A percentile compares a stretch with the other conserved stretches of the same genome.
Evolutionary conservation across 1,140 invertebrate species (phyloP).

Genomic region (Hirudo medicinalis): DNA sequence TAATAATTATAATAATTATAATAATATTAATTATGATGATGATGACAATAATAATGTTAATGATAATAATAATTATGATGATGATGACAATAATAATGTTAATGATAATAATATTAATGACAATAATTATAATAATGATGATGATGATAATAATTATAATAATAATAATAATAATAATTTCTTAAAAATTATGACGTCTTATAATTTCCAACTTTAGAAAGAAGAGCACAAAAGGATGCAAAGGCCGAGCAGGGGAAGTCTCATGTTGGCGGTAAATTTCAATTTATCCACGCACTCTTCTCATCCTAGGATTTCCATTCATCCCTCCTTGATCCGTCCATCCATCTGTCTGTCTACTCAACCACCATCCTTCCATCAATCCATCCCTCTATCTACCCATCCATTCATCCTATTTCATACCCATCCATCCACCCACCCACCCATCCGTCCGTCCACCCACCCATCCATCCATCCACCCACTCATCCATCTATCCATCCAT

Average conservation of each 20-base stretch:
- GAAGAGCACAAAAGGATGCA: slow-evolving; percentile 9
- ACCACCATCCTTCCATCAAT: too few species aligned
- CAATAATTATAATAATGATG: slow-evolving; percentile 5
- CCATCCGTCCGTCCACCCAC: too few species aligned
- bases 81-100: slow-evolving; percentile 5
- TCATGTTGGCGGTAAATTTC: slow-evolving; percentile 5
- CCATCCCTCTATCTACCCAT: too few species aligned
- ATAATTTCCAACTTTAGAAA: neutral
- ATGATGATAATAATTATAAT: neutral
- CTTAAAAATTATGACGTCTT: neutral
- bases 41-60: neutral
- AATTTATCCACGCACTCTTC: too few species aligned
- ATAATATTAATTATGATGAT: neutral
- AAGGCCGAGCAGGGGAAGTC: neutral
- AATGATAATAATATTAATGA: neutral
- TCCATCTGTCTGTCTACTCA: too few species aligned
- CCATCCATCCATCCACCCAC: too few species aligned
- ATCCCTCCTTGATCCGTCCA: too few species aligned
- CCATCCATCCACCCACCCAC: too few species aligned
- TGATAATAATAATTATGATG: neutral
- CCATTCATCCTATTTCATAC: too few species aligned
- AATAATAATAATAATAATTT: neutral
- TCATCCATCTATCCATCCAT: too few species aligned
- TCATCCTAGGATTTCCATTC: too few species aligned
- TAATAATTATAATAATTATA: too few species aligned